A percentile compares a stretch with the other conserved stretches of the same genome.
phyloP scores from a whole-genome alignment of 2,888 invertebrate species.

The Apocheima hispidaria region DNA sequence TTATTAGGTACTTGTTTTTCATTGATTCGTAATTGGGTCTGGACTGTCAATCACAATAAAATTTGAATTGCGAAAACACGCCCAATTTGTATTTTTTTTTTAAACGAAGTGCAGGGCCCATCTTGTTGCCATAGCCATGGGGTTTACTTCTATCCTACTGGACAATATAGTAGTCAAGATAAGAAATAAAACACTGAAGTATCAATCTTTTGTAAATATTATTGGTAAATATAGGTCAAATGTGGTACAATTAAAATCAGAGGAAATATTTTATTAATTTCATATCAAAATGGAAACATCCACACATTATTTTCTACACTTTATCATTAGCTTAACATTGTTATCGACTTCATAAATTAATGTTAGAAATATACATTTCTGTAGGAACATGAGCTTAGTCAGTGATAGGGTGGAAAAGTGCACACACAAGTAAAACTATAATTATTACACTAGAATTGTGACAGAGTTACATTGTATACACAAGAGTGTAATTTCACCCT shows the following conservation, averaged over 20 bases:
- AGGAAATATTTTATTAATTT: slow-evolving; percentile 83
- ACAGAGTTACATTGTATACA: slow-evolving; percentile 3
- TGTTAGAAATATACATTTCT: slow-evolving; percentile 56
- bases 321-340: slow-evolving; percentile 64
- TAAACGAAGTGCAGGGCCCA: no score
- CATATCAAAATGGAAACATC: slow-evolving; percentile 84
- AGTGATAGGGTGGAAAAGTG: slow-evolving; percentile 57
- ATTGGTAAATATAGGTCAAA: slow-evolving; percentile 86
- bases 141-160: neutral
- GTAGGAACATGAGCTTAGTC: slow-evolving; percentile 75
- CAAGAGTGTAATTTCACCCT: slow-evolving; percentile 53
- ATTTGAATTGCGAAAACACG: no score
- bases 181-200: slow-evolving; percentile 70
- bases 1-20: no score
- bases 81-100: no score
- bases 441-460: slow-evolving; percentile 9
- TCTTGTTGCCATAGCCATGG: no score
- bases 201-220: slow-evolving; percentile 86
- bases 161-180: neutral
- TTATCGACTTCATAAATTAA: slow-evolving; percentile 38
- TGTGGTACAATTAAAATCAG: slow-evolving; percentile 85
- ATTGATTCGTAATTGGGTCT: no score
- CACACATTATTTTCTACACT: slow-evolving; percentile 85
- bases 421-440: slow-evolving; percentile 4
- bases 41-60: no score